These are phyloP conservation scores for Stegophylla sp. DNA, from an alignment of 2,888 invertebrate species.

Conservation along the genomic window DNA sequence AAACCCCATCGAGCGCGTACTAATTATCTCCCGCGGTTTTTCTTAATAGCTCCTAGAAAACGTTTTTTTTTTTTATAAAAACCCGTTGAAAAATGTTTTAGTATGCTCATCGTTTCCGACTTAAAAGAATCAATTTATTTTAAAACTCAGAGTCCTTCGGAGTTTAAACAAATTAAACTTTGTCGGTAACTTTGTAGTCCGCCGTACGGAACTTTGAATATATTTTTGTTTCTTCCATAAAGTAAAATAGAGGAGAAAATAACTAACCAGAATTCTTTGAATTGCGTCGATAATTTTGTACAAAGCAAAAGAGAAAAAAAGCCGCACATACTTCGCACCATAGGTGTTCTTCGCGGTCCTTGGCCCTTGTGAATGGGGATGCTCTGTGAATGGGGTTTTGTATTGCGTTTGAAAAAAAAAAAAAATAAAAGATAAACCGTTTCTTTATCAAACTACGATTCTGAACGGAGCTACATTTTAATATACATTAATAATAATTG, in stretches of 20 bases:
- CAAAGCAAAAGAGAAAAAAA: constrained; percentile 5
- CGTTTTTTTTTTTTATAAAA: too few relatives aligned
- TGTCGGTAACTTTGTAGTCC: background rate
- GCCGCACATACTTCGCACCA: too few relatives aligned
- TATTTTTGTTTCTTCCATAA: background rate
- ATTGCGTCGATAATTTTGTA: background rate
- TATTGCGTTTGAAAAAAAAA: too few relatives aligned
- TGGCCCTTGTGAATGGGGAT: too few relatives aligned
- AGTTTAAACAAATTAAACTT: constrained; percentile 12
- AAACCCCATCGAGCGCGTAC: too few relatives aligned
- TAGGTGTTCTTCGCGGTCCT: too few relatives aligned
- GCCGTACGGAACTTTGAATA: background rate
- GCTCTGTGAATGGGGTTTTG: too few relatives aligned
- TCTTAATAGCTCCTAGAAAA: too few relatives aligned
- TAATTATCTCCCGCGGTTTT: too few relatives aligned
- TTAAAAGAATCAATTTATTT: constrained; percentile 14
- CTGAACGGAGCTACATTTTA: too few relatives aligned
- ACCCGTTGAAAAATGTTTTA: background rate
- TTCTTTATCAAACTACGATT: too few relatives aligned
- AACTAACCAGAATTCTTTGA: background rate
- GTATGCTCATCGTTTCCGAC: background rate
- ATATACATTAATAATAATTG: too few relatives aligned
- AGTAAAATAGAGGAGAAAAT: background rate
- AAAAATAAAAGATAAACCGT: background rate
- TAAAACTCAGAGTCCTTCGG: background rate